These are phyloP conservation scores for Limenitis arthemis DNA, from an alignment of 2,888 invertebrate genomes.

Conservation along the genomic window DNA sequence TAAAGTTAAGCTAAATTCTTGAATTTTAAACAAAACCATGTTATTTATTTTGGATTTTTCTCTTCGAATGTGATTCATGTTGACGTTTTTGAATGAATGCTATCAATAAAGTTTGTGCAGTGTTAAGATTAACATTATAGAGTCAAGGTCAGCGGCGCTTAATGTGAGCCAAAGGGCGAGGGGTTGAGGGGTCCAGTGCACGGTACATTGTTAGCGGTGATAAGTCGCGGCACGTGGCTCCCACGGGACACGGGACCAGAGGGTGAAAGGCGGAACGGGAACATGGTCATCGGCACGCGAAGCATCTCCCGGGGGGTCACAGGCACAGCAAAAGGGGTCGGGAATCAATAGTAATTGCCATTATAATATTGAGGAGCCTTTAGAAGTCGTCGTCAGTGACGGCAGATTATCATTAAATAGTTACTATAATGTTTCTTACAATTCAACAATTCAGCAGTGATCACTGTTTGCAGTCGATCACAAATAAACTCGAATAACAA, in stretches of 20 bases:
- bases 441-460: conserved; percentile 2
- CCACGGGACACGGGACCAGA: conserved; percentile 1
- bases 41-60: no score
- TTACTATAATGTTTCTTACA: conserved; percentile 2
- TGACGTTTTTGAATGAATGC: no score
- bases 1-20: no score
- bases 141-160: conserved; percentile 13
- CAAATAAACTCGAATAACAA: neutral
- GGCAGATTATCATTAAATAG: neutral
- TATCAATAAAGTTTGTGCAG: neutral
- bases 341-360: conserved; percentile 15
- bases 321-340: conserved; percentile 9
- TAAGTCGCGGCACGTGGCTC: conserved; percentile 12
- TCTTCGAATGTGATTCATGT: no score
- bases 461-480: neutral
- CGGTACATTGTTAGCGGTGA: conserved; percentile 14
- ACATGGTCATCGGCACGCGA: conserved; percentile 18
- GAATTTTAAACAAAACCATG: no score
- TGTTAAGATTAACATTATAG: conserved; percentile 1
- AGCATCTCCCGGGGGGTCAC: conserved; percentile 1
- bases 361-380: conserved; percentile 19
- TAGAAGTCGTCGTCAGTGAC: conserved; percentile 15
- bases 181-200: no score
- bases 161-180: neutral
- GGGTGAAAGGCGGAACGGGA: neutral